phyloP scores from a whole-genome alignment of 2,797 vertebrate genomes.

The Lagorchestes hirsutus region DNA sequence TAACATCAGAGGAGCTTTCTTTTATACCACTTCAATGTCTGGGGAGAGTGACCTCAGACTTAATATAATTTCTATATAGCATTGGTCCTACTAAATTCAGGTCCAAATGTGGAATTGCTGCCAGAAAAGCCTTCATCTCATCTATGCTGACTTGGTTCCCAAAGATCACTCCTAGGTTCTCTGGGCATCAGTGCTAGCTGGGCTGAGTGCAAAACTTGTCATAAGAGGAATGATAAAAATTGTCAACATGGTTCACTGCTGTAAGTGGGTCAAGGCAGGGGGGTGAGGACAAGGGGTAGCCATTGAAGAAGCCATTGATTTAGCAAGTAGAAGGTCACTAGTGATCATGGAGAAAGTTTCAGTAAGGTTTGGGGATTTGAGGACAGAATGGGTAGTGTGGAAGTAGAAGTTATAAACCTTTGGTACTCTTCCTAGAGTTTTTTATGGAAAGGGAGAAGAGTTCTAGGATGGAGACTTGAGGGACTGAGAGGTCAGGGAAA shows the following conservation, averaged over 20 bases:
- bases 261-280: neutral
- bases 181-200: neutral
- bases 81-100: neutral
- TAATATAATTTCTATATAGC: neutral
- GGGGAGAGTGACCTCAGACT: neutral
- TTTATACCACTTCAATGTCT: neutral
- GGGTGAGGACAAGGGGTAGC: neutral
- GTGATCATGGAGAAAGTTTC: neutral
- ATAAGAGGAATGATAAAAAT: neutral
- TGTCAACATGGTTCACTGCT: neutral
- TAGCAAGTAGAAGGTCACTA: neutral
- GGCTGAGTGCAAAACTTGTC: neutral
- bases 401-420: neutral
- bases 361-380: neutral
- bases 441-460: neutral
- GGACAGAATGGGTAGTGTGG: too few species aligned
- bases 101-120: neutral
- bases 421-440: neutral
- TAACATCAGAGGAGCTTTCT: neutral
- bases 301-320: neutral
- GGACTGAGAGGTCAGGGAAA: neutral
- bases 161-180: neutral
- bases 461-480: neutral
- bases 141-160: neutral
- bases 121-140: neutral